A percentile compares a stretch with the other conserved stretches of the same genome.
Conservation (phyloP, 2,797 vertebrate genomes). For the Intellagama lesueurii region DNA sequence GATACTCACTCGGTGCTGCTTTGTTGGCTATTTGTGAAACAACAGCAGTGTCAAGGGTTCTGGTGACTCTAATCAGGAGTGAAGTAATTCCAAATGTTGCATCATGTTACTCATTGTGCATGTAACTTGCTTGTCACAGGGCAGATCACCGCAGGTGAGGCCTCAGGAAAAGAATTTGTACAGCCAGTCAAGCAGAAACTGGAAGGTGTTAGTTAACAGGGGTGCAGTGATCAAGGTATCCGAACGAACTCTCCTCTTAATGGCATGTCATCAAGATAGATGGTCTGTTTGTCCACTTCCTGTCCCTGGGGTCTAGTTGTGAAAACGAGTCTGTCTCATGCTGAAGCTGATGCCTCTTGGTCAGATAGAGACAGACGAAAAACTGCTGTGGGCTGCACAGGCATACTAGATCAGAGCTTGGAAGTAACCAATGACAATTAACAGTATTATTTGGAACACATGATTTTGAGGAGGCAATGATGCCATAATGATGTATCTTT, state of each 20-base stretch:
- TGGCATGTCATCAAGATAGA: not conserved
- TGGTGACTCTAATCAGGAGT: not conserved
- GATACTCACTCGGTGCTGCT: not conserved
- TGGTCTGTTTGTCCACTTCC: not conserved
- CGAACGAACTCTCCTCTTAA: slow-evolving; percentile 10
- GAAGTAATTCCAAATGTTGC: slow-evolving; percentile 12
- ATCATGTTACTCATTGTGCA: not conserved
- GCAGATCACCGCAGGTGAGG: not conserved
- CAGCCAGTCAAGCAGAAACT: slow-evolving; percentile 17
- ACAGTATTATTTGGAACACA: not conserved
- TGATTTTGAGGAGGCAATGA: not conserved
- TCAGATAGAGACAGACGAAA: not conserved
- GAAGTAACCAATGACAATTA: not conserved
- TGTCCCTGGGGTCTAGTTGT: not conserved
- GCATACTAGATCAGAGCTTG: not conserved
- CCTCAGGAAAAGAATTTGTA: not conserved
- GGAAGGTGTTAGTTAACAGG: not conserved
- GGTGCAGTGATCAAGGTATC: not conserved
- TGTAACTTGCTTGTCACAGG: slow-evolving; percentile 11
- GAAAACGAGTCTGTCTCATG: not conserved
- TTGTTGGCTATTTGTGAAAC: slow-evolving; percentile 27
- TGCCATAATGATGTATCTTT: not conserved
- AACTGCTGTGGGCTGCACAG: not conserved
- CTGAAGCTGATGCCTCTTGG: no score
- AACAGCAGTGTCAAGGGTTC: not conserved